A percentile compares a stretch with the other conserved stretches of the same genome.
These are phyloP conservation scores for Trachurus trachurus DNA, from an alignment of 2,797 vertebrate genomes.

Conservation along the genomic window DNA sequence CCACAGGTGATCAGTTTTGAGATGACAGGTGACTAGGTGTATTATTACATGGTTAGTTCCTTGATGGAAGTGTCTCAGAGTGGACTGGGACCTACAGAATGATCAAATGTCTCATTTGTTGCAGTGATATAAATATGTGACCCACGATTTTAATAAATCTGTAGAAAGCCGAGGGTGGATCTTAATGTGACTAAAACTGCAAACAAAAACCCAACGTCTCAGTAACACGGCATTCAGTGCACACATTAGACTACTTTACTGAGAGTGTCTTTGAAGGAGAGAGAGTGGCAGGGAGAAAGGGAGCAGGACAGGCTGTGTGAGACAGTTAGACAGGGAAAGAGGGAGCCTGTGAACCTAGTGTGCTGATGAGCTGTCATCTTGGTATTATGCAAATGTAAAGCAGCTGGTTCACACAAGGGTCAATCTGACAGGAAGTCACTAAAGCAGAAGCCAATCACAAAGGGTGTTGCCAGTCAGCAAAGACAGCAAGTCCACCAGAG, in stretches of 20 bases:
- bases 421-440: conserved; percentile 74
- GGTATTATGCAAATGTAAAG: conserved; percentile 78
- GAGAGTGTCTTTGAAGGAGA: conserved; percentile 9
- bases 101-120: no score
- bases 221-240: neutral
- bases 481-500: conserved; percentile 44
- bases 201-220: conserved; percentile 1
- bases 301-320: conserved; percentile 36
- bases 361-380: conserved; percentile 79
- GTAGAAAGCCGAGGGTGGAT: neutral
- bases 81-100: no score
- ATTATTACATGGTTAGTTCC: no score
- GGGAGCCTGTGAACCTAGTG: conserved; percentile 50
- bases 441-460: conserved; percentile 63
- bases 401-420: conserved; percentile 77
- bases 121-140: neutral
- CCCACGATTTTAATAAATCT: neutral
- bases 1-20: no score
- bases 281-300: conserved; percentile 30
- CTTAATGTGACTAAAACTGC: neutral
- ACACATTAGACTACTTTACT: conserved; percentile 16
- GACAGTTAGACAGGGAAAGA: conserved; percentile 30
- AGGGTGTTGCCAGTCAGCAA: conserved; percentile 46
- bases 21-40: no score
- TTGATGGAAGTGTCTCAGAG: no score